phyloP scores from a whole-genome alignment of 2,113 vertebrate genomes.

The Spea bombifrons region DNA sequence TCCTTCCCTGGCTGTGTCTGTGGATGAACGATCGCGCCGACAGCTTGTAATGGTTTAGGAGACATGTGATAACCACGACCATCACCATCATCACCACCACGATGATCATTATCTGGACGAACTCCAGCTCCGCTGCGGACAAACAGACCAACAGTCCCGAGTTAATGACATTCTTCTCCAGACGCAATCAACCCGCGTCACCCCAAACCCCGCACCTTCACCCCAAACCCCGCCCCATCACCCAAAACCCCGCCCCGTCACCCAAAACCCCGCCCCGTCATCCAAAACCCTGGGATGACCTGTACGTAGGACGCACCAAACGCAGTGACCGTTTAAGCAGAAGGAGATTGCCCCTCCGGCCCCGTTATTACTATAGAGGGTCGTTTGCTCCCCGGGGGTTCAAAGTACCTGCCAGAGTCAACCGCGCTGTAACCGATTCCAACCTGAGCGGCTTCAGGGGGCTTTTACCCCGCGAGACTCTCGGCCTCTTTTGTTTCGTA shows the following conservation, averaged over 20 bases:
- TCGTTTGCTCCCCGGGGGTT: too few species aligned
- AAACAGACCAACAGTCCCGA: not conserved
- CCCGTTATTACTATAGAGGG: too few species aligned
- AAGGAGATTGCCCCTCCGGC: too few species aligned
- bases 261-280: not conserved
- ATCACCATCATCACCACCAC: slow-evolving; percentile 97
- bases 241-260: not conserved
- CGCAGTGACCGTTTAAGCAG: too few species aligned
- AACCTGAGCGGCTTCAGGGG: slow-evolving; percentile 8
- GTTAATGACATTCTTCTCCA: too few species aligned
- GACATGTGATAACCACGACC: slow-evolving; percentile 94
- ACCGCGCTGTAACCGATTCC: not conserved
- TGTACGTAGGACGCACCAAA: too few species aligned
- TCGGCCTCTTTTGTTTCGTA: not conserved
- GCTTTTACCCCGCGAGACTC: not conserved
- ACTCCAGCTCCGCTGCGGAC: slow-evolving; percentile 89
- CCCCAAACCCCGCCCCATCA: too few species aligned
- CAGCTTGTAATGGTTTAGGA: slow-evolving; percentile 93
- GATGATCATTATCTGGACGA: slow-evolving; percentile 95
- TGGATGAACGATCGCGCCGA: slow-evolving; percentile 85
- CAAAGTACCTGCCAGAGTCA: not conserved
- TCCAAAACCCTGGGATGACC: too few species aligned
- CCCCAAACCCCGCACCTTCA: too few species aligned
- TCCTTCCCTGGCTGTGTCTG: slow-evolving; percentile 76
- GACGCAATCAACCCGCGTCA: too few species aligned